Evolutionary conservation across 2,113 vertebrate genomes (phyloP).

Genomic region (Xyrauchen texanus): DNA sequence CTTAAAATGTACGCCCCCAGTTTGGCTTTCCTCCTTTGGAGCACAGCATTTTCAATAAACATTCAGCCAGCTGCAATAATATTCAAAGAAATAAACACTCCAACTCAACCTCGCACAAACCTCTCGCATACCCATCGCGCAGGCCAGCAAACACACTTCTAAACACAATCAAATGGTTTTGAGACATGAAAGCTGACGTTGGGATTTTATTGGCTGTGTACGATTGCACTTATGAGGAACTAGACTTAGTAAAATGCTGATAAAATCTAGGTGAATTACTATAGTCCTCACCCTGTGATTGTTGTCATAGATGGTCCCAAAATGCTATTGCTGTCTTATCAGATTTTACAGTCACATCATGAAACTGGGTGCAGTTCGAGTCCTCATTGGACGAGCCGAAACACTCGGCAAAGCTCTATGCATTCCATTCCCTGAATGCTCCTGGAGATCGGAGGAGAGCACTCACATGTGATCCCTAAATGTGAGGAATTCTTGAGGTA

Average conservation of each 20-base stretch:
- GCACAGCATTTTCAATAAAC: constrained; percentile 39
- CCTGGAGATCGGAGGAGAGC: constrained; percentile 34
- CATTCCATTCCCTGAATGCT: constrained; percentile 47
- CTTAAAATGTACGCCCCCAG: constrained; percentile 2
- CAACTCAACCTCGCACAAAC: neutral
- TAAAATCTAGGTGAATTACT: constrained; percentile 4
- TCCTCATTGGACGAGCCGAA: neutral
- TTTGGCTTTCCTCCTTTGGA: constrained; percentile 17
- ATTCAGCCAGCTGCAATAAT: constrained; percentile 31
- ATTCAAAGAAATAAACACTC: constrained; percentile 34
- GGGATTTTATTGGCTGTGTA: neutral
- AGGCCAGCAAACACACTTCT: neutral
- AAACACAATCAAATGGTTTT: constrained; percentile 1
- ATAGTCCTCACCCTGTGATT: neutral
- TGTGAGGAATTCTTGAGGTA: constrained; percentile 45
- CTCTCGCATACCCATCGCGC: neutral
- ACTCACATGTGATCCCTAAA: constrained; percentile 2
- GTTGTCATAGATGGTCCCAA: constrained; percentile 1
- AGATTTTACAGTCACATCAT: neutral
- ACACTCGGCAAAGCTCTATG: constrained; percentile 1
- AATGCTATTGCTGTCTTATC: constrained; percentile 17
- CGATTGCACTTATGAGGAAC: neutral
- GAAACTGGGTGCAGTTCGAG: neutral
- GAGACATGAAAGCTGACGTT: neutral
- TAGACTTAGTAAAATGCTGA: neutral